phyloP scores from a whole-genome alignment of 1,140 invertebrate genomes.

The roundworm (Caenorhabditis elegans) region WBcel235 BX284603.4:6168001-6168500 shows the following conservation, averaged over 20 bases:
- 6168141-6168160: slow-evolving; percentile 19
- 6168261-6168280: background rate
- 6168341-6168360: background rate
- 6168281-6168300: background rate
- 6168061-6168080: slow-evolving; percentile 71
- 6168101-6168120: slow-evolving; percentile 69
- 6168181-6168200: slow-evolving; percentile 42
- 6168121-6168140: slow-evolving; percentile 42
- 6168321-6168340: background rate
- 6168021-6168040: slow-evolving; percentile 71
- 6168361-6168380: background rate
- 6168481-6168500: background rate
- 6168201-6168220: background rate
- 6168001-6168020: slow-evolving; percentile 69
- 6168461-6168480: background rate
- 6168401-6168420: no score
- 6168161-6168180: slow-evolving; percentile 37
- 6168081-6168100: slow-evolving; percentile 69
- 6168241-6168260: background rate
- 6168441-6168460: no score
- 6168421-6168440: no score
- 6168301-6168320: background rate
- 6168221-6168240: background rate
- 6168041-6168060: slow-evolving; percentile 72
- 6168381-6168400: background rate